phyloP scores from a whole-genome alignment of 2,113 vertebrate genomes.

The Anas platyrhynchos region DNA sequence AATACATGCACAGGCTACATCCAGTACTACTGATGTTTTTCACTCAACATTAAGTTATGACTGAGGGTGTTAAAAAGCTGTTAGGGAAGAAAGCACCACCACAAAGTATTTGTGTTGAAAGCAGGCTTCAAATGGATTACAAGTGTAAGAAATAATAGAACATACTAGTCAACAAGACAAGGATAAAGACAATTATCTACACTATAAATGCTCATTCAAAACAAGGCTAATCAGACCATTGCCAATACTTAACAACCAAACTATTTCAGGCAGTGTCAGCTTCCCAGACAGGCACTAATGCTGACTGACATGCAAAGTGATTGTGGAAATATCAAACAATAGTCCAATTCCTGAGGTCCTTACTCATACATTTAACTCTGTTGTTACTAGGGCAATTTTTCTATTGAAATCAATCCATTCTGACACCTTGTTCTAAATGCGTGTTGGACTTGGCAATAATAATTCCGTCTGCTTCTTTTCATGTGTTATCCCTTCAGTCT shows the following conservation, averaged over 20 bases:
- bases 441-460: constrained; percentile 54
- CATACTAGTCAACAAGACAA: background rate
- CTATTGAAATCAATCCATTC: constrained; percentile 59
- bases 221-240: background rate
- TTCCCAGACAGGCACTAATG: constrained; percentile 37
- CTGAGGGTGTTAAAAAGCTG: background rate
- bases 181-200: background rate
- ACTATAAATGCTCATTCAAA: background rate
- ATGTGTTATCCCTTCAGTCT: constrained; percentile 64
- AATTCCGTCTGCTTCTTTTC: constrained; percentile 71
- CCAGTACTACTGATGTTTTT: background rate
- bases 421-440: constrained; percentile 53
- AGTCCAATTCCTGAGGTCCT: constrained; percentile 19
- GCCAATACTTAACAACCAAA: background rate
- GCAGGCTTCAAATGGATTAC: background rate
- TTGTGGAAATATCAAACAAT: constrained; percentile 55
- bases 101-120: background rate
- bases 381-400: constrained; percentile 25
- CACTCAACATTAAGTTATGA: background rate
- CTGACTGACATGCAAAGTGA: constrained; percentile 47
- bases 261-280: constrained; percentile 10
- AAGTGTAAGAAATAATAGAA: background rate
- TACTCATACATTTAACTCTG: constrained; percentile 31
- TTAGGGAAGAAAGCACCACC: background rate
- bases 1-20: background rate